These are phyloP conservation scores for Ommatoiulus sabulosus DNA, from an alignment of 2,888 invertebrate genomes.

Conservation along the genomic window DNA sequence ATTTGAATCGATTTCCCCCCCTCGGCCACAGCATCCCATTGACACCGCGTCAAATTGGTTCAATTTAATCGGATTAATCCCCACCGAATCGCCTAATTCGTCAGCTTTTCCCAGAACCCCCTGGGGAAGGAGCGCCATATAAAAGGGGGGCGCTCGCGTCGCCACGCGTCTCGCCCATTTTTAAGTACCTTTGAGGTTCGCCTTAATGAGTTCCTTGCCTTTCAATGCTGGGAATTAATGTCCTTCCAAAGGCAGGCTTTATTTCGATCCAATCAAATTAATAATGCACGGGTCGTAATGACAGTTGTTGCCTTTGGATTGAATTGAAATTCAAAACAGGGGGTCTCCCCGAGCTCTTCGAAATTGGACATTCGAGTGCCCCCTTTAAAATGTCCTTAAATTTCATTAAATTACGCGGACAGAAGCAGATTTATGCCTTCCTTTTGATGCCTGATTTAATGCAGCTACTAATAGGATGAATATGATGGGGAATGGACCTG, in stretches of 20 bases:
- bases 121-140: neutral
- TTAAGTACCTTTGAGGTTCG: constrained; percentile 43
- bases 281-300: constrained; percentile 12
- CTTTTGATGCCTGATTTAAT: constrained; percentile 10
- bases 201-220: constrained; percentile 17
- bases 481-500: neutral
- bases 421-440: neutral
- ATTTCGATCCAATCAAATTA: neutral
- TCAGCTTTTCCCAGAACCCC: neutral
- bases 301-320: neutral
- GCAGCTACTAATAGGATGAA: neutral
- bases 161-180: constrained; percentile 10
- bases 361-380: constrained; percentile 5
- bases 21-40: neutral
- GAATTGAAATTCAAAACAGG: constrained; percentile 12
- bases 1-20: neutral
- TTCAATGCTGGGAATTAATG: constrained; percentile 21
- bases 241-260: constrained; percentile 6
- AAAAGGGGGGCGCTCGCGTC: constrained; percentile 30
- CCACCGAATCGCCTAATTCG: neutral
- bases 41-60: constrained; percentile 40
- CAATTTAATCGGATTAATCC: constrained; percentile 35
- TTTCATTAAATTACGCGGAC: constrained; percentile 18
- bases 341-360: neutral
- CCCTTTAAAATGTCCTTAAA: neutral